These are phyloP conservation scores for Anguilla megastoma DNA, from an alignment of 2,797 vertebrate genomes.

Conservation along the genomic window DNA sequence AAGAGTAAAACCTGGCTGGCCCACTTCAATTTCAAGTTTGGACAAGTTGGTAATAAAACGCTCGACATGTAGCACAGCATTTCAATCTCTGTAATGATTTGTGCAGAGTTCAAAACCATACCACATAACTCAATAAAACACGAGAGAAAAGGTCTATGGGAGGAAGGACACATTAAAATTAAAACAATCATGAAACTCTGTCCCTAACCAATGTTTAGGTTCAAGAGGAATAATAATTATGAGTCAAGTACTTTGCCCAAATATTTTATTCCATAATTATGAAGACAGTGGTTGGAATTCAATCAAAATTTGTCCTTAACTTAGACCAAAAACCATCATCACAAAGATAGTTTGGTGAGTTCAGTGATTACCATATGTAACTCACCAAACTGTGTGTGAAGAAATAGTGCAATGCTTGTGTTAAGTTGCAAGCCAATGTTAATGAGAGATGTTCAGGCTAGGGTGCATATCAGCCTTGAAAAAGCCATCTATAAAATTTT, in stretches of 20 bases:
- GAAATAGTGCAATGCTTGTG: no score
- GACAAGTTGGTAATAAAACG: constrained; percentile 34
- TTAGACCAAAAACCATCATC: no score
- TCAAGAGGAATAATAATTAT: neutral
- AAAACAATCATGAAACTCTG: neutral
- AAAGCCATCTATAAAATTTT: no score
- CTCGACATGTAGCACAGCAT: neutral
- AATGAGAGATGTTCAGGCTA: neutral
- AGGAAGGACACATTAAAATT: neutral
- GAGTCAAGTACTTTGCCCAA: neutral
- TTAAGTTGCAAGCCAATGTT: neutral
- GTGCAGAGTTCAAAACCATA: neutral
- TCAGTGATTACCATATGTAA: no score
- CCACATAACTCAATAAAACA: neutral
- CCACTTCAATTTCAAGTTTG: constrained; percentile 29
- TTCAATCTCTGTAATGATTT: constrained; percentile 2
- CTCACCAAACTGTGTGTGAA: no score
- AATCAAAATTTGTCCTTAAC: no score
- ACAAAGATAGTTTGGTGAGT: no score
- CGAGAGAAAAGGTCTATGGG: neutral
- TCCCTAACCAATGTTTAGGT: neutral
- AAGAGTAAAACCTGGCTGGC: constrained; percentile 1
- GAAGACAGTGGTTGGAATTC: no score
- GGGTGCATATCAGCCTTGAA: neutral
- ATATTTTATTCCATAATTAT: neutral